A percentile compares a stretch with the other conserved stretches of the same genome.
phyloP scores from a whole-genome alignment of 1,140 invertebrate species.

The Grapholita molesta region DNA sequence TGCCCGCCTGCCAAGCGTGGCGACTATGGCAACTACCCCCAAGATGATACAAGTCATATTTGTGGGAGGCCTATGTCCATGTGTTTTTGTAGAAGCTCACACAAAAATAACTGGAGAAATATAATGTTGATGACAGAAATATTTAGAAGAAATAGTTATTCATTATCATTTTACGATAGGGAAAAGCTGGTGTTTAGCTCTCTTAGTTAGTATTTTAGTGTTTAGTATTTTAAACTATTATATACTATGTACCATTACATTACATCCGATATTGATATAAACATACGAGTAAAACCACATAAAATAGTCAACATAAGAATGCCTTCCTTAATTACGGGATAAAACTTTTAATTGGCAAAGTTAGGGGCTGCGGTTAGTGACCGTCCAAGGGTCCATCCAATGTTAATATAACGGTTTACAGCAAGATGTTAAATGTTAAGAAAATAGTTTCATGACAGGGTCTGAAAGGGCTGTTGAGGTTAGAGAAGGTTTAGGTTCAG shows the following conservation, averaged over 20 bases:
- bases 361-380: background rate
- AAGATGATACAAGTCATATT: too few species aligned
- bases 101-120: too few species aligned
- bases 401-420: background rate
- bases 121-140: too few species aligned
- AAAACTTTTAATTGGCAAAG: constrained; percentile 10
- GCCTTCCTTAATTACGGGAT: background rate
- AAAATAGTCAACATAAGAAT: constrained; percentile 4
- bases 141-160: too few species aligned
- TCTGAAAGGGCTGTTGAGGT: background rate
- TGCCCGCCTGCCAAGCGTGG: too few species aligned
- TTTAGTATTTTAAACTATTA: background rate
- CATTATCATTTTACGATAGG: too few species aligned
- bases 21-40: too few species aligned
- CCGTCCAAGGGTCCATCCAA: background rate
- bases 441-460: constrained; percentile 12
- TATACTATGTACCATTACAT: background rate
- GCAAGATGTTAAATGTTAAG: constrained; percentile 11
- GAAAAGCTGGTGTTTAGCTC: too few species aligned
- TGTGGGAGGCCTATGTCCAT: too few species aligned
- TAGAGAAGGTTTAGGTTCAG: background rate
- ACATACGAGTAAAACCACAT: background rate
- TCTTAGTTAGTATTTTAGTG: too few species aligned
- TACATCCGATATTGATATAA: background rate
- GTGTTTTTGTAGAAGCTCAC: too few species aligned